These are phyloP conservation scores for Bolinopsis microptera DNA, from an alignment of 37 sponge, comb jelly and placozoan species.

Conservation along the genomic window DNA sequence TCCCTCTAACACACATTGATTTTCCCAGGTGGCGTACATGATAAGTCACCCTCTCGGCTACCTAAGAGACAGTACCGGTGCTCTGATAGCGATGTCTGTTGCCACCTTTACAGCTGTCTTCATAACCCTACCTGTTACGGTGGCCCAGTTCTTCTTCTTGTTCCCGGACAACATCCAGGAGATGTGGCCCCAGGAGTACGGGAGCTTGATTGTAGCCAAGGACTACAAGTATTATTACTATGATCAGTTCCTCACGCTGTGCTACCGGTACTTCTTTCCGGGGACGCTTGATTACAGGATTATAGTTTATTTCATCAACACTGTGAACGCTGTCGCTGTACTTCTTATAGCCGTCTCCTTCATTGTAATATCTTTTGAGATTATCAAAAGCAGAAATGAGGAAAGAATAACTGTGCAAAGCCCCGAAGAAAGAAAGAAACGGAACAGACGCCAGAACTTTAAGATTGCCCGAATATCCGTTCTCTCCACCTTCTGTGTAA, in stretches of 20 bases:
- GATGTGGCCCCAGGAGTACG: not conserved
- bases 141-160: constrained; percentile 7
- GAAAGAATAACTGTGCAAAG: not conserved
- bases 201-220: not conserved
- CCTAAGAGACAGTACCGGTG: not conserved
- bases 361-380: not conserved
- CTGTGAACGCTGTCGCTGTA: not conserved
- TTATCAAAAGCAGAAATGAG: not conserved
- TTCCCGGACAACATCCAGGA: not conserved
- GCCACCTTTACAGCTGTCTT: not conserved
- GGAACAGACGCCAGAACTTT: not conserved
- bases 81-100: not conserved
- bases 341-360: not conserved
- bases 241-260: not conserved
- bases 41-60: not conserved
- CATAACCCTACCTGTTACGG: not conserved
- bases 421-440: not conserved
- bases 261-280: not conserved
- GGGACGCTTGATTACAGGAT: constrained; percentile 15
- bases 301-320: not conserved
- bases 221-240: not conserved
- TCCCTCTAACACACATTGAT: not conserved
- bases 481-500: not conserved
- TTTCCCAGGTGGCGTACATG: constrained; percentile 1
- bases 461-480: constrained; percentile 1